A percentile compares a stretch with the other conserved stretches of the same genome.
Evolutionary conservation across 2,113 vertebrate species (phyloP).

Genomic region (Lepus timidus): DNA sequence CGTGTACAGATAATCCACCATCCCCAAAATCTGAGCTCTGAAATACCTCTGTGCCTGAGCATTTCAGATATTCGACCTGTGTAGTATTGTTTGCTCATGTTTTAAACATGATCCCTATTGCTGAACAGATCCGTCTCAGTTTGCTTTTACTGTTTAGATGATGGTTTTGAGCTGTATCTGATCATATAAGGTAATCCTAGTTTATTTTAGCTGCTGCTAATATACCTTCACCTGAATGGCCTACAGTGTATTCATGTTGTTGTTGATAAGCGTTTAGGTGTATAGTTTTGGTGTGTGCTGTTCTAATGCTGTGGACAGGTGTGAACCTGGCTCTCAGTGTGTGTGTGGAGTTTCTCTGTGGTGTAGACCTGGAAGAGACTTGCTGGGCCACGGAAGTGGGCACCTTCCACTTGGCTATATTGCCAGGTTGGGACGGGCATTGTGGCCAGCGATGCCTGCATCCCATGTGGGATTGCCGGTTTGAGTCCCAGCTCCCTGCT

Average conservation of each 20-base stretch:
- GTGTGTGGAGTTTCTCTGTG: not conserved
- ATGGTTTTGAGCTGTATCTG: not conserved
- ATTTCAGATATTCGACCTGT: too few species aligned
- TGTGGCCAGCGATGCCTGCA: too few species aligned
- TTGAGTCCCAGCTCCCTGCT: too few species aligned
- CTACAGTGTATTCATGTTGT: not conserved
- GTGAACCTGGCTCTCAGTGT: constrained; percentile 1
- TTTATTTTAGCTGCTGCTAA: constrained; percentile 20
- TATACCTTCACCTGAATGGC: not conserved
- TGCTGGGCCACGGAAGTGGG: not conserved
- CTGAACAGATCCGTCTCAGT: not conserved
- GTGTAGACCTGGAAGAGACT: not conserved
- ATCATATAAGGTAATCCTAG: not conserved
- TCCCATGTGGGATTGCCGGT: too few species aligned
- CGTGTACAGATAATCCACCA: too few species aligned
- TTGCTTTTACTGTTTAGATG: constrained; percentile 49
- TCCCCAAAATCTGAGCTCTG: too few species aligned
- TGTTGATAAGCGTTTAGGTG: not conserved
- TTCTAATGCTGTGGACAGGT: not conserved
- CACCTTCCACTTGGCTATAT: not conserved
- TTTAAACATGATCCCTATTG: constrained; percentile 26
- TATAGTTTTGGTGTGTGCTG: not conserved
- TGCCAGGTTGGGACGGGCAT: not conserved
- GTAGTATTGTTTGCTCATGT: not conserved
- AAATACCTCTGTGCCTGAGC: too few species aligned